phyloP scores from a whole-genome alignment of 2,797 vertebrate species.

The Pteronotus mesoamericanus region DNA sequence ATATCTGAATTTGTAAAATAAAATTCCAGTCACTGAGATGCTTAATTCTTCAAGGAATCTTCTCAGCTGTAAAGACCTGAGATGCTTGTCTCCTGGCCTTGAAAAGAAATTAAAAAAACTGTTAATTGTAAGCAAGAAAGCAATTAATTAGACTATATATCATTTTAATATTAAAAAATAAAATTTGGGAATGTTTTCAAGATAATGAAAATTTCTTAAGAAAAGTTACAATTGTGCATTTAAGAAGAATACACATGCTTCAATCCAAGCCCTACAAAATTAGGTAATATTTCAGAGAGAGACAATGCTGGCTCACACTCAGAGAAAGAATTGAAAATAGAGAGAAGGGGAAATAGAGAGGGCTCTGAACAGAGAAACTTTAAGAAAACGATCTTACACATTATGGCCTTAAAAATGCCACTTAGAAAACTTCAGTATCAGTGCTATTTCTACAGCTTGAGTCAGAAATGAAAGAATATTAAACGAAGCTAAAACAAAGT shows the following conservation, averaged over 20 bases:
- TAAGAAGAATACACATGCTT: neutral
- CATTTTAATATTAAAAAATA: neutral
- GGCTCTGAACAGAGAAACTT: neutral
- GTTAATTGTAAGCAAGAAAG: constrained; percentile 9
- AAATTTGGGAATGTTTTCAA: neutral
- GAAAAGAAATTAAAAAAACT: constrained; percentile 56
- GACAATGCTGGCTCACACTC: neutral
- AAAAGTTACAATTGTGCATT: constrained; percentile 22
- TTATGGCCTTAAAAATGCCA: neutral
- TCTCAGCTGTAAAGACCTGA: constrained; percentile 86
- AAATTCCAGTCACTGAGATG: constrained; percentile 23
- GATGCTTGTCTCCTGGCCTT: constrained; percentile 88
- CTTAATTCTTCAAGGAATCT: constrained; percentile 87
- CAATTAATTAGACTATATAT: constrained; percentile 25
- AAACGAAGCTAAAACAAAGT: neutral
- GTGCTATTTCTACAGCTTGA: neutral
- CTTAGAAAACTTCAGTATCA: neutral
- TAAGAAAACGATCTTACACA: neutral
- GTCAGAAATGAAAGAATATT: neutral
- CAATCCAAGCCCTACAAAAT: neutral
- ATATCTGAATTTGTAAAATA: neutral
- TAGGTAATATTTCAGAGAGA: constrained; percentile 12
- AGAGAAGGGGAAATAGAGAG: neutral
- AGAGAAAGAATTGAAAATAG: neutral
- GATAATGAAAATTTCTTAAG: constrained; percentile 32